Base-by-base conservation (phyloP, 2,113 vertebrate genomes). In the Apeltes quadracus region DNA sequence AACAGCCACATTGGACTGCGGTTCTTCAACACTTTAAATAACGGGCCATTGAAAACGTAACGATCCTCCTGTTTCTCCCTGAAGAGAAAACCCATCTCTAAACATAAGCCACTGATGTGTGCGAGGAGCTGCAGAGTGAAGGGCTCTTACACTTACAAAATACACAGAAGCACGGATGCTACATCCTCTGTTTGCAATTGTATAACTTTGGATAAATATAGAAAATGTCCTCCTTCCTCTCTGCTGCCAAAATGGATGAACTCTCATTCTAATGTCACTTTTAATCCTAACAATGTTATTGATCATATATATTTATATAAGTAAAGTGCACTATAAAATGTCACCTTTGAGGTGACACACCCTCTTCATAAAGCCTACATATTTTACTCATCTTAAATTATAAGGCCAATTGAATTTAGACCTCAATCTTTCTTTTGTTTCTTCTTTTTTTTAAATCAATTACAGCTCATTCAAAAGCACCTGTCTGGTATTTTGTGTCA, bases 11-110 rank as follows among this genome's bases (percentile, higher is more conserved):
- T 38, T 67, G 29, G 25, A 70, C 43, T 72, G 63, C 65, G 67
- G 34, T 75, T 76, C 36, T 46, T 69, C 59, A 64, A 67, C 55
- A 72, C 67, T 78, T 85, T 87, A 54, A 80, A 74, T 69, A 72
- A 44, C 46, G 38, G 53, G 29, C 43, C 50, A 69, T 59, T 72
- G 71, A 81, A 78, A 72, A 43, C 59, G 10, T 72, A 67, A 75
- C 59, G 61, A 61, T 51, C 62, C 22, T 18, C 46, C 50, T 72
- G 70, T 56, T 43, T 9, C 50, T 80, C 61, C 65, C 65, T 63
- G 55, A 81, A 72, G 77, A 82, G 76, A 73, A 61, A 15, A 22
- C 12, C 22, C 1, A 18, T 29, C 18, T 10, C 23, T 32, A 41
- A 66, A 79, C 48, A 75, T 68, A 72, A 75, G 81, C 41, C 43